Percentiles rank a stretch among this genome's conserved stretches.
Evolutionary conservation across 37 sponge, comb jelly and placozoan species (phyloP).

Genomic region (Aphrocallistes beatrix): DNA sequence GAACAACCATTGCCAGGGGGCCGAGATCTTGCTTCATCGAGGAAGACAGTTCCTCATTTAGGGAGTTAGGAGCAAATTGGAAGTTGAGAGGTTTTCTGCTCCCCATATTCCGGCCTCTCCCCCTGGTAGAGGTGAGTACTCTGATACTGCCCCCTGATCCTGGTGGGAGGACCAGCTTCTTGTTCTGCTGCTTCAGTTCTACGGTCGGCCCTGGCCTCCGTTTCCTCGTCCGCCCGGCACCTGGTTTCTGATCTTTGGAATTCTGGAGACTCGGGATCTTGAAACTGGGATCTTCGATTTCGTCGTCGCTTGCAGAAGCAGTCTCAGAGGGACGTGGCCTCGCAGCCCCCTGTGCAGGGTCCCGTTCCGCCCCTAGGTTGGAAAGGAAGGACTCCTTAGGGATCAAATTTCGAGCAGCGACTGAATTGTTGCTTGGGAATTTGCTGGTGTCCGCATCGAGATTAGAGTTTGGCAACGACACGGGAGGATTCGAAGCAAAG

Average conservation of each 20-base stretch:
- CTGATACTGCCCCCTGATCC: background rate
- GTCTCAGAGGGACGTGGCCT: background rate
- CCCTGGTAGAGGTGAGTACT: background rate
- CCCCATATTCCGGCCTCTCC: background rate
- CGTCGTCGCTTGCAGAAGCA: background rate
- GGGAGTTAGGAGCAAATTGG: background rate
- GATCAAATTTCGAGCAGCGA: no score
- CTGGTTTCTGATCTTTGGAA: no score
- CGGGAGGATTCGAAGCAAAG: background rate
- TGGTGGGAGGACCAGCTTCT: background rate
- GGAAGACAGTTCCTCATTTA: background rate
- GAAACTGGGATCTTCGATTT: background rate
- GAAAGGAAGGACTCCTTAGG: background rate
- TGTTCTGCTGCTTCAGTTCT: background rate
- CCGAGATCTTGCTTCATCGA: background rate
- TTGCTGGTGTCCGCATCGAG: background rate
- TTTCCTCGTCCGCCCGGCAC: slow-evolving; percentile 1
- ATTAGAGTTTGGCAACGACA: no score
- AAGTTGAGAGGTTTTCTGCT: background rate
- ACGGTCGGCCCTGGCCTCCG: background rate
- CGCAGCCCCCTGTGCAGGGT: background rate
- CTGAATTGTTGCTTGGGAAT: background rate
- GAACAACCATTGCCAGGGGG: background rate
- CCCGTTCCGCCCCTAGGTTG: background rate
- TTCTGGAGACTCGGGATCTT: background rate